phyloP scores from a whole-genome alignment of 2,113 vertebrate genomes.

The Pelecanoides urinatrix region DNA sequence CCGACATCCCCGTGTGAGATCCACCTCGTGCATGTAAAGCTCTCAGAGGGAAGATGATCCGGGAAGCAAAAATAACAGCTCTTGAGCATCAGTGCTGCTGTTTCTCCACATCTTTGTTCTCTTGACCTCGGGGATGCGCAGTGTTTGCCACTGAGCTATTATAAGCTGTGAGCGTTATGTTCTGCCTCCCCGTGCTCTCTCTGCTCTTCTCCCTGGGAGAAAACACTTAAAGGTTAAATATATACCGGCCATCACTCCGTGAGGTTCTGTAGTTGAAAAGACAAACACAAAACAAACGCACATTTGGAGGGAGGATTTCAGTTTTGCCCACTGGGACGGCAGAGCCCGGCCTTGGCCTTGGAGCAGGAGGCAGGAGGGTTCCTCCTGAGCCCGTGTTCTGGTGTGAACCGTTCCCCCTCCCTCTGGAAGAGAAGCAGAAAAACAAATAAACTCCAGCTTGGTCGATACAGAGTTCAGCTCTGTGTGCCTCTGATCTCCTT shows the following conservation, averaged over 20 bases:
- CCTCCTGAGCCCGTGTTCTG: background rate
- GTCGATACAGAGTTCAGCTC: background rate
- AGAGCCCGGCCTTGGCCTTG: too few species aligned
- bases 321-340: background rate
- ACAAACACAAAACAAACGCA: background rate
- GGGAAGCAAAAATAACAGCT: background rate
- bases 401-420: background rate
- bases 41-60: background rate
- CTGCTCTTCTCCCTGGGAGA: background rate
- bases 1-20: rapidly evolving
- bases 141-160: background rate
- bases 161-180: background rate
- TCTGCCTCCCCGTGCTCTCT: background rate
- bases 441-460: background rate
- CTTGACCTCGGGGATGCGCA: background rate
- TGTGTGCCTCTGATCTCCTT: too few species aligned
- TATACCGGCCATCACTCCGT: background rate
- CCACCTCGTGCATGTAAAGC: background rate
- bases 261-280: background rate
- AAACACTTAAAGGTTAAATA: background rate
- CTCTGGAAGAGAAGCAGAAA: background rate
- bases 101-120: background rate
- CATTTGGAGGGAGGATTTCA: background rate
- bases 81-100: background rate
- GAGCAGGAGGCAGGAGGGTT: background rate